A percentile compares a stretch with the other conserved stretches of the same genome.
Conservation (phyloP, 2,888 invertebrate species). For the Mayetiola destructor region DNA sequence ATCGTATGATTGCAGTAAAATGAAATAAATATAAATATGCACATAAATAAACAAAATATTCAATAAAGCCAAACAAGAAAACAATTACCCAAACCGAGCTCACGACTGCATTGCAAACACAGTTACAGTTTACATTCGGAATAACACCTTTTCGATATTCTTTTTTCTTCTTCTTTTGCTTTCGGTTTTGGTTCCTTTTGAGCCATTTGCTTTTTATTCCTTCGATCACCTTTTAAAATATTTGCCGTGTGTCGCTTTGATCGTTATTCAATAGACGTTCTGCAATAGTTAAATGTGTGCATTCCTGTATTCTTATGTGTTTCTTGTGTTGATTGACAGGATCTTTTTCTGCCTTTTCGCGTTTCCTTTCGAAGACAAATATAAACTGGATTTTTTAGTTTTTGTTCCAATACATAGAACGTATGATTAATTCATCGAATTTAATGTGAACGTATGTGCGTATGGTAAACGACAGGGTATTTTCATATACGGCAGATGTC, state of each 20-base stretch:
- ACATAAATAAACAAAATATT: conserved; percentile 8
- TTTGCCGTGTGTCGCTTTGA: too few relatives aligned
- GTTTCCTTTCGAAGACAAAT: neutral
- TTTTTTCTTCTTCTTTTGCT: neutral
- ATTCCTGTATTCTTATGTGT: too few relatives aligned
- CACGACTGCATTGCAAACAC: neutral
- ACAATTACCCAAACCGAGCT: too few relatives aligned
- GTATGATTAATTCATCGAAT: conserved; percentile 12
- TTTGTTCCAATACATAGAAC: conserved; percentile 4
- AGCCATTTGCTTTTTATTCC: too few relatives aligned
- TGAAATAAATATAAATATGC: neutral
- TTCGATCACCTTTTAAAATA: too few relatives aligned
- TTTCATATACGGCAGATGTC: conserved; percentile 1
- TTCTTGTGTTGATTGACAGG: neutral
- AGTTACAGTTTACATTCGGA: neutral
- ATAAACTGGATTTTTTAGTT: conserved; percentile 2
- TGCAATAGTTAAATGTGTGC: neutral
- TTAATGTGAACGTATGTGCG: neutral
- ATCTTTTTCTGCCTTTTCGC: conserved; percentile 11
- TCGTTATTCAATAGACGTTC: too few relatives aligned
- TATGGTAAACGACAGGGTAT: too few relatives aligned
- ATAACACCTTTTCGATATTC: conserved; percentile 9
- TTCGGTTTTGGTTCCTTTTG: too few relatives aligned
- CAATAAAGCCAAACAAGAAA: neutral
- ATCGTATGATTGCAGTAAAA: too few relatives aligned